Evolutionary conservation across 1,140 invertebrate species (phyloP), one percentile per base, ranked within the genome.

Genomic region (Cydia splendana): DNA sequence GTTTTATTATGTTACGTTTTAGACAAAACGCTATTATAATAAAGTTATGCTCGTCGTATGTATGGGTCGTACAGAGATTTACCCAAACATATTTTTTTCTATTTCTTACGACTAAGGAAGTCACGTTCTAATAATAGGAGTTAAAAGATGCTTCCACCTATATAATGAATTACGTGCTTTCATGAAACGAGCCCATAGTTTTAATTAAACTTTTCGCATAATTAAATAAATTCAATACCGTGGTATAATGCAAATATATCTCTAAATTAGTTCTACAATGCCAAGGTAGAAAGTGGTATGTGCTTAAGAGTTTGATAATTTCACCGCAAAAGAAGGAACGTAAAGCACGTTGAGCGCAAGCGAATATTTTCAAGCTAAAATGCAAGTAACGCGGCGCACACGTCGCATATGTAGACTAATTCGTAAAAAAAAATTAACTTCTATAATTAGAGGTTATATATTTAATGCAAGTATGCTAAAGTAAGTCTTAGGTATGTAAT

Each of bases 321-420:
- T 13, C 30, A 9, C 67, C 67, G 15, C 38, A 71, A 34, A 74
- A 28, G 48, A 75, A 75, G 34, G 12, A 30, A 75, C 13, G 74
- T 45, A 30, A 51, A 57, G 48, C 48, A 53, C 18, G 34, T 71
- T 71, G 34, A 24, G n/a, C 67, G 15, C 34, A 24, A 42, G 67
- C 67, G 34, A n/a, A 9, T 38, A 42, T 20, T 42, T 71, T 71
- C 13, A 9, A 18, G 13, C 13, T 20, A 45, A 71, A 38, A 42
- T 38, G 28, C 67, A 38, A 38, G 38, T 42, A 18, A 42, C 34
- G 30, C 34, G n/a, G 67, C 67, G 67, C 51, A 57, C 74, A 75
- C 51, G 73, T 53, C 45, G 20, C 42, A 18, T 57, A 24, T 0
- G 24, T 24, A 53, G 0, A 62, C 57, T 24, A 12, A 24, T 62